phyloP scores from a whole-genome alignment of 2,797 vertebrate species.

The Aphelocoma californica region DNA sequence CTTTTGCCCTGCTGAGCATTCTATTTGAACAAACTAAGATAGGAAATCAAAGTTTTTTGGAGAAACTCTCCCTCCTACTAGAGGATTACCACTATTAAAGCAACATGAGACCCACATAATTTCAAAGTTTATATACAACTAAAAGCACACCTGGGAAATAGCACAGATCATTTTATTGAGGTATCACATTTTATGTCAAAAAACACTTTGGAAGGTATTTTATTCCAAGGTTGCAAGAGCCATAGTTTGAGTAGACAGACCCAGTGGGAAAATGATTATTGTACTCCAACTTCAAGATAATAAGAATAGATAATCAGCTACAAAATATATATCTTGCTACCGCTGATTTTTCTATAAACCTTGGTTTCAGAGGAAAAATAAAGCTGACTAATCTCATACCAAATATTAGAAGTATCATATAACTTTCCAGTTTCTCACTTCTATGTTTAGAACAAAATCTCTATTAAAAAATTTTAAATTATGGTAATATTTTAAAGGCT shows the following conservation, averaged over 20 bases:
- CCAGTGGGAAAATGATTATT: not conserved
- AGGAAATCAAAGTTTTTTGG: not conserved
- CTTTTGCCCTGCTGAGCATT: not conserved
- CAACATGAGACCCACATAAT: not conserved
- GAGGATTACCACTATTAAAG: not conserved
- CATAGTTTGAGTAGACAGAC: not conserved
- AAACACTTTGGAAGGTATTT: not conserved
- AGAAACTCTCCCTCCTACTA: not conserved
- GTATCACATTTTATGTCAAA: not conserved
- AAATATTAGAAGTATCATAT: slow-evolving; percentile 32
- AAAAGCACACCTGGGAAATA: not conserved
- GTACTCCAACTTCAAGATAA: not conserved
- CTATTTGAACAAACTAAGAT: not conserved
- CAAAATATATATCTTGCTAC: not conserved
- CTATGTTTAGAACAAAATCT: slow-evolving; percentile 20
- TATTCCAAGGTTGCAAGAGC: not conserved
- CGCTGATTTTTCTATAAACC: slow-evolving; percentile 55
- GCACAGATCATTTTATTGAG: not conserved
- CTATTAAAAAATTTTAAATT: not conserved
- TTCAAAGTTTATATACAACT: not conserved
- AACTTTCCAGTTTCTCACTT: slow-evolving; percentile 56
- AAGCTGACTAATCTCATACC: slow-evolving; percentile 15
- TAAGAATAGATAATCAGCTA: not conserved
- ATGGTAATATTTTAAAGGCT: not conserved
- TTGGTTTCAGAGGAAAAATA: slow-evolving; percentile 52